phyloP scores from a whole-genome alignment of 2,888 invertebrate species.

The Melanophora roralis region DNA sequence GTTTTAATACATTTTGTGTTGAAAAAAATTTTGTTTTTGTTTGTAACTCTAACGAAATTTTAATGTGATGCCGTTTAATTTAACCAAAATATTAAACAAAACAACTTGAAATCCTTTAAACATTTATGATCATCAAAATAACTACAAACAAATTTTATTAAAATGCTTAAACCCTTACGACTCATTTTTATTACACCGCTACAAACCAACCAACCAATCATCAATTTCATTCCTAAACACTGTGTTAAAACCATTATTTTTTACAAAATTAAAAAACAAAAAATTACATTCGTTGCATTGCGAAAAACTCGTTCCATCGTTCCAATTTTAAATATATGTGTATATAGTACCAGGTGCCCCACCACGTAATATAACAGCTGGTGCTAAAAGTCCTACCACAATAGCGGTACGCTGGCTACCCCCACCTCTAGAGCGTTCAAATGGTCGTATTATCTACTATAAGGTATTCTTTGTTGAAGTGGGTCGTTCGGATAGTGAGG shows the following conservation, averaged over 20 bases:
- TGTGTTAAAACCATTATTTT: slow-evolving; percentile 23
- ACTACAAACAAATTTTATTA: slow-evolving; percentile 10
- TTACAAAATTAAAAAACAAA: slow-evolving; percentile 55
- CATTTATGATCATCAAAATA: slow-evolving; percentile 16
- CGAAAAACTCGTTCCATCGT: slow-evolving; percentile 64
- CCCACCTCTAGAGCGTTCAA: slow-evolving; percentile 92
- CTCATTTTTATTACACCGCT: slow-evolving; percentile 40
- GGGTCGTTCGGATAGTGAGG: slow-evolving; percentile 90
- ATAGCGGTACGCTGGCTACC: slow-evolving; percentile 95
- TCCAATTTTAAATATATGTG: slow-evolving; percentile 56
- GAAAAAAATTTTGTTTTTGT: slow-evolving; percentile 68
- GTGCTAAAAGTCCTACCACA: slow-evolving; percentile 91
- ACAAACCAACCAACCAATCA: slow-evolving; percentile 35
- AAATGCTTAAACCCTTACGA: slow-evolving; percentile 1
- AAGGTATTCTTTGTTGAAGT: slow-evolving; percentile 93
- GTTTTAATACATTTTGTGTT: slow-evolving; percentile 57
- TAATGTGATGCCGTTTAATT: slow-evolving; percentile 56
- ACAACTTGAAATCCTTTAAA: slow-evolving; percentile 21
- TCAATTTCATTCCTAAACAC: slow-evolving; percentile 8
- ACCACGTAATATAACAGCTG: slow-evolving; percentile 94
- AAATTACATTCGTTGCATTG: slow-evolving; percentile 59
- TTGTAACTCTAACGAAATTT: slow-evolving; percentile 55
- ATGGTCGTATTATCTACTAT: slow-evolving; percentile 96
- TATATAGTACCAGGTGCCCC: slow-evolving; percentile 95
- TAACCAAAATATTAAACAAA: slow-evolving; percentile 26